Base-by-base conservation (phyloP, 2,888 invertebrate genomes). In the Drosophila anomalipes region DNA sequence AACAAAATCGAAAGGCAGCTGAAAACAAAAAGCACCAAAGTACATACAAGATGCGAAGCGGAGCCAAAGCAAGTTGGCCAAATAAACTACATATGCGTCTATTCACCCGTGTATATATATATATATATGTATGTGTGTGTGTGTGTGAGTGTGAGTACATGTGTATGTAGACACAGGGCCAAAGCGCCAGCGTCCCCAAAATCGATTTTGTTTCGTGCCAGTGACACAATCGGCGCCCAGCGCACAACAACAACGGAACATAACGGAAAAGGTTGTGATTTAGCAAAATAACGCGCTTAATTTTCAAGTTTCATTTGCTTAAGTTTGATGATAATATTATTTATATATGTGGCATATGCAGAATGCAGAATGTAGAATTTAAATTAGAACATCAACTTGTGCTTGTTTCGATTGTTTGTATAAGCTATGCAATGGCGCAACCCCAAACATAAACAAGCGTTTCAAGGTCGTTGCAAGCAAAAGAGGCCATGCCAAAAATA, bases 1-100 rank as follows among this genome's bases (percentile, higher is more conserved):
- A 86, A 89, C 89, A 86, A 86, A 86, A 83, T 83, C 66, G 89
- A 86, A 89, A 84, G 85, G 77, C 72, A 80, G 70, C 74, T 62
- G 70, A 82, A 82, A 75, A 77, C 74, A 72, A 63, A 81, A 66
- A 77, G 69, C 74, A 72, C 68, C 56, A 66, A 70, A 53, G 26
- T 52, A 37, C 54, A 22, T 51, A 37, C 35, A 61, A 75, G 71
- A 76, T 61, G 72, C 72, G 70, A 81, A 81, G 68, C 56, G 41
- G n/a, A 39, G 44, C 44, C 57, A 58, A 63, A 77, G 75, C 64
- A 56, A 70, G 28, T 37, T 49, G 47, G 68, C 56, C 71, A 59
- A 75, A 59, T 49, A 51, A 65, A 74, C 72, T 66, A 70, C 57
- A 65, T 64, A 54, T 32, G 63, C 44, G 33, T 30, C 10, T 51